Evolutionary conservation across 2,797 vertebrate genomes (phyloP).

Genomic region (Characodon lateralis): DNA sequence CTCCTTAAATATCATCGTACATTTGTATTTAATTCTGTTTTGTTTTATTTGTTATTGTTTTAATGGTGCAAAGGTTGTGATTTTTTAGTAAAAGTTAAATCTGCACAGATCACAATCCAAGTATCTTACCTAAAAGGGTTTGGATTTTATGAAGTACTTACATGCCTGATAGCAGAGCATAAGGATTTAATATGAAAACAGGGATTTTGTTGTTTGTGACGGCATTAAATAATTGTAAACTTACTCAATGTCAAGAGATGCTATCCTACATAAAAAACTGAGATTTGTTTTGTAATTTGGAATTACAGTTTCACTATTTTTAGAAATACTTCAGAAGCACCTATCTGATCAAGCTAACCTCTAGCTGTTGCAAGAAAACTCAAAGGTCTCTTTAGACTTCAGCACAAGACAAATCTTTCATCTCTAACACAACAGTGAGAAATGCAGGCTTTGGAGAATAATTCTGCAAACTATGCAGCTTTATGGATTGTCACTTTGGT

Average conservation of each 20-base stretch:
- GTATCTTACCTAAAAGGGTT: background rate
- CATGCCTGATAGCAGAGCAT: no score
- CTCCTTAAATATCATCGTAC: background rate
- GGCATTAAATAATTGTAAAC: no score
- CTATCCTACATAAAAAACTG: background rate
- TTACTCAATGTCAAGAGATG: background rate
- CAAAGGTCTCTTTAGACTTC: background rate
- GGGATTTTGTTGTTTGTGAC: no score
- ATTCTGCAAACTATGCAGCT: conserved; percentile 10
- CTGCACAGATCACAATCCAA: background rate
- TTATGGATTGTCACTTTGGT: conserved; percentile 23
- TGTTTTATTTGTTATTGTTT: background rate
- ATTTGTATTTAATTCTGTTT: background rate
- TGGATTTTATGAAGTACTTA: background rate
- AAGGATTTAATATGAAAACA: no score
- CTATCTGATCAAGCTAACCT: background rate
- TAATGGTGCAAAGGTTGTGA: background rate
- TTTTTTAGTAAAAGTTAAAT: background rate
- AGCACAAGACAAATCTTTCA: background rate
- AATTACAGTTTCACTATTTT: background rate
- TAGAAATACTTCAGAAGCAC: background rate
- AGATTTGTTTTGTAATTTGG: background rate
- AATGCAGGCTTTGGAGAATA: background rate
- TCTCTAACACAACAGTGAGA: background rate
- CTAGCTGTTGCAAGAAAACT: background rate